Base-by-base conservation (phyloP, 2,888 invertebrate genomes). In the Lepidocyrtoides sp. region DNA sequence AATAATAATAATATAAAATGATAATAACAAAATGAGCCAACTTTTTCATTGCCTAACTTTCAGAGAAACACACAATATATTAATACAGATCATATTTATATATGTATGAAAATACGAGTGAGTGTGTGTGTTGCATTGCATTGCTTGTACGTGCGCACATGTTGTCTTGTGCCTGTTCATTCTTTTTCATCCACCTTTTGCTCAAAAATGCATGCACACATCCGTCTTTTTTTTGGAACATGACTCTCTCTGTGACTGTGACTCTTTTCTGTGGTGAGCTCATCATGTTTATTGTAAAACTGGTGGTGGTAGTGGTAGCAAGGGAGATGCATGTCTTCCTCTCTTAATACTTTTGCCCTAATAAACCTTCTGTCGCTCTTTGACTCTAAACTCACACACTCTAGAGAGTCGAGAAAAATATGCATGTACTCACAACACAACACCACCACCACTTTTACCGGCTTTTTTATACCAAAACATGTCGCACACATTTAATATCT, bases 321-420 rank as follows among this genome's bases (percentile, higher is more conserved):
- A 66, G 48, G 48, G 85, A 91, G 90, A 91, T 91, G 81, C 90
- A 91, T 91, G 90, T 91, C 90, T 91, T 85, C 90, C 90, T 91
- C 69, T 81, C 23, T 54, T 77, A 12, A 29, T 8, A 44, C 60
- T 83, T 69, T 77, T 90, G 89, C 69, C 85, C 85, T 91, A 91
- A 91, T 91, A 91, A 91, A 91, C 90, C 90, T 85, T 85, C 85
- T 91, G 90, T 85, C 90, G 85, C 63, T 48, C 29, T 36, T 7
- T 17, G 41, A 36, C 5, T 36, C 29, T 51, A 20, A 82, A 14
- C 81, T 32, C 10, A 2, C 36, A 2, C 36, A 57, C 23, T 63
- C 17, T 54, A 54, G n/a, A n/a, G n/a, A n/a, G n/a, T n/a, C n/a
- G n/a, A n/a, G n/a, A n/a, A n/a, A n/a, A n/a, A n/a, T n/a, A 7